phyloP scores from a whole-genome alignment of 2,113 vertebrate species.

The Xiphophorus maculatus region DNA sequence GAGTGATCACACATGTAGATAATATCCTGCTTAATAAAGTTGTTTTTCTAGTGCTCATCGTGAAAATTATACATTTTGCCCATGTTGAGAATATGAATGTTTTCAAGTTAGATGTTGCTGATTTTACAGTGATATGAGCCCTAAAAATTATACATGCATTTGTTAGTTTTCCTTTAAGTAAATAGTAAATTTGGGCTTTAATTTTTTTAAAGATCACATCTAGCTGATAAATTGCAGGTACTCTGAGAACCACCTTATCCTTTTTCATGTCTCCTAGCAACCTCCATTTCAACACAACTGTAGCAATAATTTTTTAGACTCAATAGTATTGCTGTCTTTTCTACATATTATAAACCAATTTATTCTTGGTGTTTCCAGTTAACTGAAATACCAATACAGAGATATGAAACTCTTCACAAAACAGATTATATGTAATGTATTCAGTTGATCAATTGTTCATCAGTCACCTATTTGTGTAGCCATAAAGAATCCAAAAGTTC shows the following conservation, averaged over 20 bases:
- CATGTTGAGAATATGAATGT: neutral
- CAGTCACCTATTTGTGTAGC: too few relatives aligned
- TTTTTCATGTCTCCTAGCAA: conserved; percentile 79
- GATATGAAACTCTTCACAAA: too few relatives aligned
- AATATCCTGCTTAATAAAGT: neutral
- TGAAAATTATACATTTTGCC: conserved; percentile 9
- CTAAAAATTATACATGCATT: too few relatives aligned
- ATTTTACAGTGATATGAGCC: neutral
- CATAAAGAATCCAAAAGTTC: too few relatives aligned
- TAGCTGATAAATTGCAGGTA: conserved; percentile 31
- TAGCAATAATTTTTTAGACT: conserved; percentile 34
- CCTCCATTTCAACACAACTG: conserved; percentile 67
- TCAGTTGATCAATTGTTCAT: too few relatives aligned
- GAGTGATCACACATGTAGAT: neutral
- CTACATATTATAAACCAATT: neutral
- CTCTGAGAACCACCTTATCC: conserved; percentile 63
- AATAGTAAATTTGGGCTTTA: conserved; percentile 38
- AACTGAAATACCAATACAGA: neutral
- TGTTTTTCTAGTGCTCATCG: conserved; percentile 3
- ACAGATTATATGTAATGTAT: too few relatives aligned
- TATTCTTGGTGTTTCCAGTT: neutral
- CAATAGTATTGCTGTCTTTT: neutral
- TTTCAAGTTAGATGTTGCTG: neutral
- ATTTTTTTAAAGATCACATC: conserved; percentile 34
- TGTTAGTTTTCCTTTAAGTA: conserved; percentile 28